Evolutionary conservation across 2,888 invertebrate species (phyloP).

Genomic region (Brachypterus glaber): DNA sequence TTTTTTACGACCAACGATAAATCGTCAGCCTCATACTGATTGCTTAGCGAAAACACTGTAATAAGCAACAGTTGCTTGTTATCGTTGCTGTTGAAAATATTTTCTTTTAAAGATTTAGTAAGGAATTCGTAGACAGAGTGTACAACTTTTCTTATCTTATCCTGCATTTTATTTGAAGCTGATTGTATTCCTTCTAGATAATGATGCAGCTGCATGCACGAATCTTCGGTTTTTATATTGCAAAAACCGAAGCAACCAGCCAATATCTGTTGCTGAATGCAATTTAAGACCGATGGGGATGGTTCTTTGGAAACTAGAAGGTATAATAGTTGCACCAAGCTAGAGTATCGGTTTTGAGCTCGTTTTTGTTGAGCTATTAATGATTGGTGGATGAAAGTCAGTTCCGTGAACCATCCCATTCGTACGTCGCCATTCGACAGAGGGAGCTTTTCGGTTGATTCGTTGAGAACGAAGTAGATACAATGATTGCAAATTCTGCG

Average conservation of each 20-base stretch:
- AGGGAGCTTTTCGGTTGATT: slow-evolving; percentile 31
- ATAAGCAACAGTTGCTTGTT: slow-evolving; percentile 42
- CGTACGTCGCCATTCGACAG: slow-evolving; percentile 21
- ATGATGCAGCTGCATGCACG: slow-evolving; percentile 42
- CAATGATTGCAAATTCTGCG: slow-evolving; percentile 30
- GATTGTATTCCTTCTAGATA: slow-evolving; percentile 49
- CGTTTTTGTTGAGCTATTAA: slow-evolving; percentile 34
- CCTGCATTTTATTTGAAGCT: slow-evolving; percentile 42
- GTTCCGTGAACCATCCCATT: slow-evolving; percentile 37
- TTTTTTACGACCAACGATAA: slow-evolving; percentile 48
- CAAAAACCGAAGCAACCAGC: slow-evolving; percentile 47
- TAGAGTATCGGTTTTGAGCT: slow-evolving; percentile 31
- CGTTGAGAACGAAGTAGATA: slow-evolving; percentile 34
- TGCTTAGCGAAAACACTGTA: slow-evolving; percentile 48
- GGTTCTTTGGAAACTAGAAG: slow-evolving; percentile 30
- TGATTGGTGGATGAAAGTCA: slow-evolving; percentile 30
- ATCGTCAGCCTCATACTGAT: slow-evolving; percentile 47
- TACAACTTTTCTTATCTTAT: slow-evolving; percentile 44
- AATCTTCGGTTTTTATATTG: slow-evolving; percentile 34
- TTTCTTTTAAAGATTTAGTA: slow-evolving; percentile 40
- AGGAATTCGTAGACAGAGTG: slow-evolving; percentile 45
- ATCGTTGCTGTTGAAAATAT: slow-evolving; percentile 26
- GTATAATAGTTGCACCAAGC: slow-evolving; percentile 36
- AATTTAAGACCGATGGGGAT: slow-evolving; percentile 33
- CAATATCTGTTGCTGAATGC: slow-evolving; percentile 45